phyloP scores from a whole-genome alignment of 2,113 vertebrate genomes.

The Scophthalmus maximus region DNA sequence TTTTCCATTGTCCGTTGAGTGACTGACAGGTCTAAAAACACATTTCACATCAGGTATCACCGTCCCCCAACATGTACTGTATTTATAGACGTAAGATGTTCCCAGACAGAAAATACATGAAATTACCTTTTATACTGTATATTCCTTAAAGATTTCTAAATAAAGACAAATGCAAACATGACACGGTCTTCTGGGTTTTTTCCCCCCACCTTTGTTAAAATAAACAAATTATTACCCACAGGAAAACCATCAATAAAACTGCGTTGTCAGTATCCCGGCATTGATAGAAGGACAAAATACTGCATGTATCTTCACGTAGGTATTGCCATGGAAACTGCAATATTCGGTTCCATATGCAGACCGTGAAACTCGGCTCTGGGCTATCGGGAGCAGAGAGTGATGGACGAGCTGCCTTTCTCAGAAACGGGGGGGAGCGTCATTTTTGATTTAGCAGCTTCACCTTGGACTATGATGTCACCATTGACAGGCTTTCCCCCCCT shows the following conservation, averaged over 20 bases:
- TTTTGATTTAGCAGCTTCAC: slow-evolving; percentile 40
- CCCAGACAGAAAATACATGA: neutral
- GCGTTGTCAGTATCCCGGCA: neutral
- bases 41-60: slow-evolving; percentile 9
- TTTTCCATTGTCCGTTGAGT: neutral
- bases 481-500: neutral
- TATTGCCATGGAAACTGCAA: slow-evolving; percentile 59
- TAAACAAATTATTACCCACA: neutral
- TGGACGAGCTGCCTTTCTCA: slow-evolving; percentile 41
- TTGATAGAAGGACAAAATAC: slow-evolving; percentile 23
- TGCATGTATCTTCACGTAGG: neutral
- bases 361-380: neutral
- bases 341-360: slow-evolving; percentile 38
- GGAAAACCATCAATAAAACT: neutral
- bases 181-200: neutral
- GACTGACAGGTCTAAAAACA: slow-evolving; percentile 1
- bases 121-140: slow-evolving; percentile 15
- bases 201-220: neutral
- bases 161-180: slow-evolving; percentile 9
- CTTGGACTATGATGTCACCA: slow-evolving; percentile 13
- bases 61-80: slow-evolving; percentile 13
- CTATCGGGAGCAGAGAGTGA: slow-evolving; percentile 21
- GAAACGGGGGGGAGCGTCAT: neutral
- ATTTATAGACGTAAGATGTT: slow-evolving; percentile 13
- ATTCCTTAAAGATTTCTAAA: slow-evolving; percentile 29